Base-by-base conservation (phyloP, 2,113 vertebrate species). In the Carettochelys insculpta region DNA sequence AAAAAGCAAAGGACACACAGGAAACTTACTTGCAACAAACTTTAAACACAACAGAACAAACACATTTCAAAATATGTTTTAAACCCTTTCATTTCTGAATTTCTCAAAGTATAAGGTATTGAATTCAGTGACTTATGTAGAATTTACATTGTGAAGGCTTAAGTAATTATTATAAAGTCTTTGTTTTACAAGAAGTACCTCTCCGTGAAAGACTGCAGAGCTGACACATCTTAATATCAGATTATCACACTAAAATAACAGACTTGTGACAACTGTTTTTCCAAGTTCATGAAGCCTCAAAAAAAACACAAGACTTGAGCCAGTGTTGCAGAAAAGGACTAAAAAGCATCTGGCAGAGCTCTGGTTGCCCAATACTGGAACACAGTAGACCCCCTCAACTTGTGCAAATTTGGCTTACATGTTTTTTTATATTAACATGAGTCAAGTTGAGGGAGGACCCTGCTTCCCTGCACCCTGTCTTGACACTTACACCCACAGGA, bases 1-100 rank as follows among this genome's bases (percentile, higher is more conserved):
- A 97, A 87, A 98, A 97, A 92, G 87, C 14, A 96, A 97, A 95
- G 92, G 91, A 95, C 8, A 94, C 31, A 75, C 90, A 90, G 58
- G 94, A 95, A 53, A 76, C 80, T 86, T 79, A 77, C 51, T 79
- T 80, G 79, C 68, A 58, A 87, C 9, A 77, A 3, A 45, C 12
- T 85, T n/a, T 92, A 50, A 89, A 71, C 73, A 92, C 19, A 80
- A 94, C 77, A 85, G 75, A 14, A 52, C 9, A 83, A 34, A 19
- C 12, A 43, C 2, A 4, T 38, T 81, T 5, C 13, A 38, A 47
- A 75, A n/a, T 17, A 38, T 24, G 11, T n/a, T 54, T 8, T 24
- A 45, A 34, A 77, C 56, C 13, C 11, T 65, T 0, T 8, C 11
- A 9, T 17, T 27, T 52, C 54, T 53, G 76, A 17, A 41, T 78